A percentile compares a stretch with the other conserved stretches of the same genome.
Conservation (phyloP, 2,888 invertebrate species). For the Philereme transversata region DNA sequence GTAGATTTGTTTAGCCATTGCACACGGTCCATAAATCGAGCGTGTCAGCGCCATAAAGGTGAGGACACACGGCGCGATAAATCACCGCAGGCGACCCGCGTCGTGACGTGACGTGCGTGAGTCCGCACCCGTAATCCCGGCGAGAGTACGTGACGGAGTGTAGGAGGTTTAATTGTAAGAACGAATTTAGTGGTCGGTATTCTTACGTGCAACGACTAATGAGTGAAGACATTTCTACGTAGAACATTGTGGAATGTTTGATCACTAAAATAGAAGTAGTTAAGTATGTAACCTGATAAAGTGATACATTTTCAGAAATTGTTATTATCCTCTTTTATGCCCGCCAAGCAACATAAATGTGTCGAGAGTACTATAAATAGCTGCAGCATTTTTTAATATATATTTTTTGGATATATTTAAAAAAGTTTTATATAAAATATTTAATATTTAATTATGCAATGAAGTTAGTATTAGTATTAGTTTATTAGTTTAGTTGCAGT, state of each 20-base stretch:
- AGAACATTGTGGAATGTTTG: neutral
- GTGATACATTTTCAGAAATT: too few relatives aligned
- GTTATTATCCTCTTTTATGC: too few relatives aligned
- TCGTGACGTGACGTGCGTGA: constrained; percentile 62
- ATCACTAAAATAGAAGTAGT: too few relatives aligned
- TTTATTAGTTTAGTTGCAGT: too few relatives aligned
- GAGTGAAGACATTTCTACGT: neutral
- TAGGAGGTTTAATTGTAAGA: constrained; percentile 46
- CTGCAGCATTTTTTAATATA: too few relatives aligned
- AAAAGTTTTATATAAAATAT: too few relatives aligned
- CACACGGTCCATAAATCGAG: constrained; percentile 62
- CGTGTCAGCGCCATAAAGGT: constrained; percentile 70
- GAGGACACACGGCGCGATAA: constrained; percentile 65
- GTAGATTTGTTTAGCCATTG: constrained; percentile 48
- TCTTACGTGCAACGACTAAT: constrained; percentile 12
- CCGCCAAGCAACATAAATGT: too few relatives aligned
- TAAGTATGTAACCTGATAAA: too few relatives aligned
- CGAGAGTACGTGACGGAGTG: constrained; percentile 50
- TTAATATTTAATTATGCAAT: too few relatives aligned
- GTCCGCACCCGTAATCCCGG: constrained; percentile 52
- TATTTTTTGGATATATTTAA: too few relatives aligned
- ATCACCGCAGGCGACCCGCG: constrained; percentile 49
- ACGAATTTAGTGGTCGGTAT: constrained; percentile 38
- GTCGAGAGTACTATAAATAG: too few relatives aligned
- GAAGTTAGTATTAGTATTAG: too few relatives aligned